Evolutionary conservation across 1,140 invertebrate genomes (phyloP).

Genomic region (Chionoecetes opilio): DNA sequence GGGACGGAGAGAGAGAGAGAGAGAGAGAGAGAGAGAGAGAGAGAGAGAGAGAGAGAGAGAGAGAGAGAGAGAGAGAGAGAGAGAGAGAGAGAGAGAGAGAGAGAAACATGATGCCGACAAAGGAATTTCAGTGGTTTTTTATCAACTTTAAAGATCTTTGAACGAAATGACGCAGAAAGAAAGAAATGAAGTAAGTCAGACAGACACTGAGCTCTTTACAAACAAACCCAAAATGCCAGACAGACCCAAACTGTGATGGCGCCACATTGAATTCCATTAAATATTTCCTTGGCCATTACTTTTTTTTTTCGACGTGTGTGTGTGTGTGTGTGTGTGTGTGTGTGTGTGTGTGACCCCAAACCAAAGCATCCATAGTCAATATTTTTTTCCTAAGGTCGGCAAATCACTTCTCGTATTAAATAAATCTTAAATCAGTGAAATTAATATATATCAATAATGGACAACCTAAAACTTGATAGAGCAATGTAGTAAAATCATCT

Average conservation of each 20-base stretch:
- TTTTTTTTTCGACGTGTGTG: background rate
- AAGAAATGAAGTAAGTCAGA: background rate
- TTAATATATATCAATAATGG: too few relatives aligned
- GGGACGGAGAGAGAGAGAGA: background rate
- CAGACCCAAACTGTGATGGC: background rate
- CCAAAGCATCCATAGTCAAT: background rate
- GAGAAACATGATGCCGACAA: background rate
- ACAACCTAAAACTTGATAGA: too few relatives aligned
- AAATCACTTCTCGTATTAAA: background rate
- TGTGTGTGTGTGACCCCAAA: background rate
- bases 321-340: slow-evolving; percentile 23
- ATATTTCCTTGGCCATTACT: too few relatives aligned
- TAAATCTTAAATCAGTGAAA: too few relatives aligned
- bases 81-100: slow-evolving; percentile 64
- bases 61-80: slow-evolving; percentile 60
- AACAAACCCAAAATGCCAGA: too few relatives aligned
- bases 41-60: slow-evolving; percentile 2
- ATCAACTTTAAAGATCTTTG: background rate
- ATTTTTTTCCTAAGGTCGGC: background rate
- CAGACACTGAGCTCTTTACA: too few relatives aligned
- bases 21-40: background rate
- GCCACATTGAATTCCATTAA: background rate
- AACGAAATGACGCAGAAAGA: background rate
- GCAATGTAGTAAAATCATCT: too few relatives aligned
- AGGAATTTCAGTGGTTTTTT: background rate